Percentiles rank a stretch among this genome's conserved stretches.
Evolutionary conservation across 2,113 vertebrate species (phyloP).

Genomic region (Mormoops blainvillei): DNA sequence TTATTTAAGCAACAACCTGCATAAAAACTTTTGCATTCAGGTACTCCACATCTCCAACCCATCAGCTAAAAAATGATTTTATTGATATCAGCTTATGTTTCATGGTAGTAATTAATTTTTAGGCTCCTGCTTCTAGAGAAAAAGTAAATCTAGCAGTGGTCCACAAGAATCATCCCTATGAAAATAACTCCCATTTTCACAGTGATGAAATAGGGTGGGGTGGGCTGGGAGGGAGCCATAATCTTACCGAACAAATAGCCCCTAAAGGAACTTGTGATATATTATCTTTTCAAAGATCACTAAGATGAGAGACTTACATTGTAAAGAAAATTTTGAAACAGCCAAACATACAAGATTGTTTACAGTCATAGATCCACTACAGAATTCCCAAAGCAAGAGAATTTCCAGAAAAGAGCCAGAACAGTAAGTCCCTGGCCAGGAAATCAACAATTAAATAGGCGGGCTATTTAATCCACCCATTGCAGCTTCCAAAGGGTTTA

Average conservation of each 20-base stretch:
- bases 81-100: not conserved
- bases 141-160: not conserved
- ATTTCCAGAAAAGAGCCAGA: slow-evolving; percentile 6
- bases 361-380: not conserved
- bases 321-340: not conserved
- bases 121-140: not conserved
- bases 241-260: not conserved
- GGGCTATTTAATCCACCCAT: not conserved
- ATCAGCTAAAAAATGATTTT: not conserved
- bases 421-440: not conserved
- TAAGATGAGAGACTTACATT: not conserved
- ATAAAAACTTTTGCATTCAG: not conserved
- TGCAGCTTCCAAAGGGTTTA: slow-evolving; percentile 12
- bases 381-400: not conserved
- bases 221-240: not conserved
- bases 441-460: slow-evolving; percentile 50
- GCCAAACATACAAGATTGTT: not conserved
- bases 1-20: not conserved
- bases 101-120: slow-evolving; percentile 6
- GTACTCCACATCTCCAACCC: not conserved
- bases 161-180: not conserved
- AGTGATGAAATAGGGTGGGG: too few relatives aligned
- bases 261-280: not conserved
- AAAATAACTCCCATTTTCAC: not conserved
- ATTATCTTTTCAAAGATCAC: slow-evolving; percentile 39